phyloP scores from a whole-genome alignment of 2,888 invertebrate genomes.

The Himalopsyche anomala region DNA sequence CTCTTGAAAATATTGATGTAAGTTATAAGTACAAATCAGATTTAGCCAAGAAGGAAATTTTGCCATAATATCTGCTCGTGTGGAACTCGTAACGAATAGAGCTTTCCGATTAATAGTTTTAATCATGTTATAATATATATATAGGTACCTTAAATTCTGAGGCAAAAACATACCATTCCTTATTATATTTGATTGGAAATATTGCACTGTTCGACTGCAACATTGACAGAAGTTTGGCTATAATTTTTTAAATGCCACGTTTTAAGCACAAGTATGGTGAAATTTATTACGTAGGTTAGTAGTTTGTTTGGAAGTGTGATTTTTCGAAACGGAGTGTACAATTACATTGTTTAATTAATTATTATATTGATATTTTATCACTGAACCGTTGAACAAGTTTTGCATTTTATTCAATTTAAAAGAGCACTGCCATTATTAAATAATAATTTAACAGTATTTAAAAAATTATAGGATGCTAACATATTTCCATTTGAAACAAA shows the following conservation, averaged over 20 bases:
- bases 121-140: constrained; percentile 2
- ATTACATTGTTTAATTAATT: background rate
- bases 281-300: background rate
- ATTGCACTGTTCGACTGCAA: background rate
- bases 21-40: too few relatives aligned
- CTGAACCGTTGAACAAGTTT: too few relatives aligned
- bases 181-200: background rate
- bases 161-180: constrained; percentile 59
- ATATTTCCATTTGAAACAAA: too few relatives aligned
- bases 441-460: too few relatives aligned
- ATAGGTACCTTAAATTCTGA: constrained; percentile 47
- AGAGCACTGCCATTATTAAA: too few relatives aligned
- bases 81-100: background rate
- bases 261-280: constrained; percentile 30
- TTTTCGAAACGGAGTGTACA: background rate
- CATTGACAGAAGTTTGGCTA: background rate
- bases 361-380: too few relatives aligned
- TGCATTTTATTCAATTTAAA: too few relatives aligned
- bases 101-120: constrained; percentile 34
- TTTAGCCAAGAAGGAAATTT: background rate
- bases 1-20: too few relatives aligned
- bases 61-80: background rate
- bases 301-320: background rate
- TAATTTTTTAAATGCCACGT: constrained; percentile 13
- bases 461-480: too few relatives aligned